Evolutionary conservation across 2,888 invertebrate genomes (phyloP).

Genomic region (Eupithecia dodoneata): DNA sequence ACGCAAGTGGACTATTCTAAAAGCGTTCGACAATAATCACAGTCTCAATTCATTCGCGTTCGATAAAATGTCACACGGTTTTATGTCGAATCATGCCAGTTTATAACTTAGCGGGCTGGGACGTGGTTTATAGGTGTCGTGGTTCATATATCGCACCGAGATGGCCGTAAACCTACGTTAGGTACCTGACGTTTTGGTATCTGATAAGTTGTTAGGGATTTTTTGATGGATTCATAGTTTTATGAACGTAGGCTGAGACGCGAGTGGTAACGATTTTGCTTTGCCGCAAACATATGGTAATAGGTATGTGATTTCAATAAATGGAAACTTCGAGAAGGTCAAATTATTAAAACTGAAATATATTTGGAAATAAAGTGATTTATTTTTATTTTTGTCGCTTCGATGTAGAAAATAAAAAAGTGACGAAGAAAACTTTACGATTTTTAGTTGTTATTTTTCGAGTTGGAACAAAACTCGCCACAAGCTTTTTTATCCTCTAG

Average conservation of each 20-base stretch:
- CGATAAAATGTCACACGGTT: slow-evolving; percentile 41
- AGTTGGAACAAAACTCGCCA: no score
- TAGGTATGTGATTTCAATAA: no score
- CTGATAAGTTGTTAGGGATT: slow-evolving; percentile 24
- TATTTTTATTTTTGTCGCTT: no score
- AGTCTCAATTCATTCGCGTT: slow-evolving; percentile 8
- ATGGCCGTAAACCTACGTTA: slow-evolving; percentile 35
- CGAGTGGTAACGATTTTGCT: background rate
- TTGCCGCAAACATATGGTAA: background rate
- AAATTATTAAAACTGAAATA: no score
- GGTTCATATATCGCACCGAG: slow-evolving; percentile 44
- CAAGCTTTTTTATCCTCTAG: no score
- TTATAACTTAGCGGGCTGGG: slow-evolving; percentile 43
- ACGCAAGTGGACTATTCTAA: slow-evolving; percentile 19
- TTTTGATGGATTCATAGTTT: slow-evolving; percentile 14
- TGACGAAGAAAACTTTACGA: no score
- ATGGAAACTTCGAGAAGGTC: no score
- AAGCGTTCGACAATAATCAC: slow-evolving; percentile 26
- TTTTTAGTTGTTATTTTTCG: no score
- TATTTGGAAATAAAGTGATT: no score
- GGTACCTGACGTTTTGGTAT: slow-evolving; percentile 36
- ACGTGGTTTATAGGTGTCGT: slow-evolving; percentile 41
- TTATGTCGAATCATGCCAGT: slow-evolving; percentile 42
- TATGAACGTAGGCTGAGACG: background rate
- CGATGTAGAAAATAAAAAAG: no score